Base-by-base conservation (phyloP, 1,140 invertebrate genomes). In the Zaprionus davidi region DNA sequence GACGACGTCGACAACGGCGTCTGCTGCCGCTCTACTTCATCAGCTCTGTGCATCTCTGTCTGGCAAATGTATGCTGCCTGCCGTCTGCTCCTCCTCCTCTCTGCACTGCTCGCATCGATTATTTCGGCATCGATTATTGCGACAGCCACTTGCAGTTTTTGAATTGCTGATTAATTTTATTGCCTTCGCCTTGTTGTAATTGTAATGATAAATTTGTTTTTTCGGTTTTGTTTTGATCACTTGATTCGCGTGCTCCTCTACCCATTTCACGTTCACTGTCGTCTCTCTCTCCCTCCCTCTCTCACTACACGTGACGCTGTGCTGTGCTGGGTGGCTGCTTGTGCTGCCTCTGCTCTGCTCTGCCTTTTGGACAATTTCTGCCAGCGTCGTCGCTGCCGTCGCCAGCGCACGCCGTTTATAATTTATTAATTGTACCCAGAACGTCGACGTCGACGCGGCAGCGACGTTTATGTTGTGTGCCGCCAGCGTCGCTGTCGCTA, bases 81-180 rank as follows among this genome's bases (percentile, higher is more conserved):
- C 44, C 44, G 26, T 17, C 55, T 49, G 26, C 12, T 34, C n/a
- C 31, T 34, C 41, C 26, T 4, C 36, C 11, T 41, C 53, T 60
- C 56, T 60, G 38, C 64, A 58, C 70, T 58, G 49, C 34, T 60
- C 46, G 28, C 64, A 70, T 78, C 79, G 85, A 85, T 88, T 88
- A 88, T 88, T 88, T 90, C 85, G 85, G 28, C 64, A 70, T 78
- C 79, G 85, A 85, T 88, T 88, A 88, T 88, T 88, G 85, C 67
- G 74, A 71, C 79, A 80, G 66, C 83, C 84, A 87, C 84, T 88
- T 88, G 84, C 84, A 88, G 85, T 88, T 88, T 88, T 88, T 88
- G 85, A 88, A 88, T 90, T 88, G 85, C 82, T 88, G 85, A 90
- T 88, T 88, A 88, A 90, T 90, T 90, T 90, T 90, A 90, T 90